Percentiles rank a stretch among this genome's conserved stretches.
phyloP scores from a whole-genome alignment of 2,888 invertebrate species.

The Brachypalpus laphriformis region DNA sequence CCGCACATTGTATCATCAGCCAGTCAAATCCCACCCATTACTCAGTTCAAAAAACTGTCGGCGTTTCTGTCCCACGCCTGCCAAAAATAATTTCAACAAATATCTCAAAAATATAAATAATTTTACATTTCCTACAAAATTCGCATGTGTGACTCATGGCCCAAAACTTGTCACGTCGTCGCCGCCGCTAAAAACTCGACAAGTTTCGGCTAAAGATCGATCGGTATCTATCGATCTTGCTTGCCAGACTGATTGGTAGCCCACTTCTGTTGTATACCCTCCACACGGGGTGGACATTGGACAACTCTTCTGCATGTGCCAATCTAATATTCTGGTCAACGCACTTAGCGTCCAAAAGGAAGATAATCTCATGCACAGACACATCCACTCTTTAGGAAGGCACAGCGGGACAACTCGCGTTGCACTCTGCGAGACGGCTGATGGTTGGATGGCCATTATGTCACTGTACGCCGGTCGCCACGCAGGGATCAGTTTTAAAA shows the following conservation, averaged over 20 bases:
- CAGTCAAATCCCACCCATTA: conserved; percentile 4
- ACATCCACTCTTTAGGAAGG: conserved; percentile 21
- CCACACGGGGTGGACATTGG: neutral
- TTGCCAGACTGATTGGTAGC: conserved; percentile 54
- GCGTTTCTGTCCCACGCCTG: conserved; percentile 40
- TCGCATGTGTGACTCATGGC: conserved; percentile 17
- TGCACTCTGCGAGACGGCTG: conserved; percentile 5
- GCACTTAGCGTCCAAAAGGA: conserved; percentile 57
- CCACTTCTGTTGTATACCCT: conserved; percentile 2
- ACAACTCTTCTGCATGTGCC: conserved; percentile 10
- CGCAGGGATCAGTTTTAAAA: conserved; percentile 39
- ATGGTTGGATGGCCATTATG: conserved; percentile 52
- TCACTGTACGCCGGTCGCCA: conserved; percentile 25
- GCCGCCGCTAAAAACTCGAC: conserved; percentile 11
- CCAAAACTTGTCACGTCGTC: conserved; percentile 9
- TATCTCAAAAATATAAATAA: conserved; percentile 39
- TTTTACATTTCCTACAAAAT: conserved; percentile 28
- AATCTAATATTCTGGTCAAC: conserved; percentile 64
- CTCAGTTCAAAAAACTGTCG: conserved; percentile 46
- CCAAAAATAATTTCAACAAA: conserved; percentile 63
- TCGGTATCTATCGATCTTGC: conserved; percentile 66
- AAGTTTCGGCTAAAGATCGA: conserved; percentile 45
- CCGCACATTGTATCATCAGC: neutral
- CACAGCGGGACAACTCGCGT: conserved; percentile 16
- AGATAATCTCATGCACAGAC: conserved; percentile 17